These are phyloP conservation scores for Linnaemya vulpina DNA, from an alignment of 2,888 invertebrate species.

Conservation along the genomic window DNA sequence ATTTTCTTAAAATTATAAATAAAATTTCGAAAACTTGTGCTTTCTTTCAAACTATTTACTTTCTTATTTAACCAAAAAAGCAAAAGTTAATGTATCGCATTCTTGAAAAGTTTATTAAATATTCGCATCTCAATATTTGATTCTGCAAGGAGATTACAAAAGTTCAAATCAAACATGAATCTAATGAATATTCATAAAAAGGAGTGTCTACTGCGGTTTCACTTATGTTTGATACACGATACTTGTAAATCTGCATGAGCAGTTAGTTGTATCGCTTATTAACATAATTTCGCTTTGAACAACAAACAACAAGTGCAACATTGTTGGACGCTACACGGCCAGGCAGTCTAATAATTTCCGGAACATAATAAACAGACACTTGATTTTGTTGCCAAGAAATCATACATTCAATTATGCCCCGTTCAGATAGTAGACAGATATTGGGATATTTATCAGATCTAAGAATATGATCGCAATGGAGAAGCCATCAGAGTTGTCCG, in stretches of 20 bases:
- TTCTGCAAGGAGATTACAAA: slow-evolving; percentile 48
- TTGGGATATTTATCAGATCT: too few relatives aligned
- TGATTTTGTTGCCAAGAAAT: too few relatives aligned
- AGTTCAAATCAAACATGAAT: slow-evolving; percentile 53
- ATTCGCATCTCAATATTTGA: background rate
- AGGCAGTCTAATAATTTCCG: too few relatives aligned
- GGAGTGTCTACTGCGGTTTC: slow-evolving; percentile 20
- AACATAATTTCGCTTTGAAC: background rate
- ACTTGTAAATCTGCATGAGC: background rate
- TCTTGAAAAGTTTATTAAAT: background rate
- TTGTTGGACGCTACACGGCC: background rate
- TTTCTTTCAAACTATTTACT: background rate
- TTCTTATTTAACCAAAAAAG: background rate
- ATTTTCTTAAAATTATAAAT: too few relatives aligned
- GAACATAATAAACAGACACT: too few relatives aligned
- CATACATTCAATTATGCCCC: too few relatives aligned
- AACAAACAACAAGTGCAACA: background rate
- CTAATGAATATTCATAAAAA: slow-evolving; percentile 65
- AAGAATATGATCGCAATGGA: too few relatives aligned
- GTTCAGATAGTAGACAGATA: too few relatives aligned
- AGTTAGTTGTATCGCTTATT: slow-evolving; percentile 6
- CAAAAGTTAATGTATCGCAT: background rate
- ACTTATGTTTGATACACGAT: background rate
- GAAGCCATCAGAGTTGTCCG: too few relatives aligned
- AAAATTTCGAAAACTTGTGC: too few relatives aligned